Conservation (phyloP, 2,888 invertebrate genomes). For the Spicauda simplicius region DNA sequence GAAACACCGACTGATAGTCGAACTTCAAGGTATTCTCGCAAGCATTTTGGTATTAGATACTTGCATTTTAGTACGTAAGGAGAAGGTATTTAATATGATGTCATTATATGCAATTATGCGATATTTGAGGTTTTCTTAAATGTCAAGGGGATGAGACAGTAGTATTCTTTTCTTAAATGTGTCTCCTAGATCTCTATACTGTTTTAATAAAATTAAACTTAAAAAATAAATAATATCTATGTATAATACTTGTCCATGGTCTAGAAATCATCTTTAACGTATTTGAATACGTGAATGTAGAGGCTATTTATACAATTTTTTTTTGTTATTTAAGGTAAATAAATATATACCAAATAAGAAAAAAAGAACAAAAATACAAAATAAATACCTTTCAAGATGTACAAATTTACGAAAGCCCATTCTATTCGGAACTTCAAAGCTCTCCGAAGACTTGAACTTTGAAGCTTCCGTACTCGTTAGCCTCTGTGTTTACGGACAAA, state of each 20-base stretch:
- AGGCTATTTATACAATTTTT: neutral
- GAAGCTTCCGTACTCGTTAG: constrained; percentile 6
- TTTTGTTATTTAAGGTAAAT: too few relatives aligned
- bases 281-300: neutral
- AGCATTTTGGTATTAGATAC: constrained; percentile 11
- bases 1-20: constrained; percentile 10
- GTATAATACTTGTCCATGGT: neutral
- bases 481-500: constrained; percentile 20
- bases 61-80: neutral
- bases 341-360: too few relatives aligned
- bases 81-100: neutral
- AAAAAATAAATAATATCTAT: neutral
- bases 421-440: constrained; percentile 7
- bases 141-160: neutral
- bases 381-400: neutral
- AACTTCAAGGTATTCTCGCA: constrained; percentile 31
- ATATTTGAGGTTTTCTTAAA: neutral
- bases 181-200: neutral
- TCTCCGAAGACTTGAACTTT: constrained; percentile 13
- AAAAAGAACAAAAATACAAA: neutral
- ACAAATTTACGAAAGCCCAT: neutral
- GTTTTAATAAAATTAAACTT: neutral
- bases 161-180: neutral
- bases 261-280: neutral
- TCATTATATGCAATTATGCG: neutral